phyloP scores from a whole-genome alignment of 2,888 invertebrate species.

The Hyposoter didymator region DNA sequence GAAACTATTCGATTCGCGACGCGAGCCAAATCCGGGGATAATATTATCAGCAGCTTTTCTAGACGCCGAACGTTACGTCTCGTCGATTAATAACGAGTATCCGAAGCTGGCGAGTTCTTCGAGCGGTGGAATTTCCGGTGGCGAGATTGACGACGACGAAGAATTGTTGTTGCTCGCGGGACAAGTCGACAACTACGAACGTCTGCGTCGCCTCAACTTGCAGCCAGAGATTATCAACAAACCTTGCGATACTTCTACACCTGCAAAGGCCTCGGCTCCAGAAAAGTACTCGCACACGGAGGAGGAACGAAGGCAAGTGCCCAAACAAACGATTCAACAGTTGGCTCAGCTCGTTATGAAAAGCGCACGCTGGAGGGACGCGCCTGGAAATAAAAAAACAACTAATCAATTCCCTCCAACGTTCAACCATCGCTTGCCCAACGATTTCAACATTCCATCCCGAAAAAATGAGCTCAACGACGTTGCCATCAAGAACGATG shows the following conservation, averaged over 20 bases:
- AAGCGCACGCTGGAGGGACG: slow-evolving; percentile 81
- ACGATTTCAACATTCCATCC: slow-evolving; percentile 36
- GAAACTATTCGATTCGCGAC: slow-evolving; percentile 60
- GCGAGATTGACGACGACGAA: slow-evolving; percentile 52
- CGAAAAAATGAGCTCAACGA: slow-evolving; percentile 26
- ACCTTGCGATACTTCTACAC: slow-evolving; percentile 80
- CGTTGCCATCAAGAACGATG: background rate
- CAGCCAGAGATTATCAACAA: slow-evolving; percentile 61
- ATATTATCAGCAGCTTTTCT: slow-evolving; percentile 79
- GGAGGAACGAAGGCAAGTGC: slow-evolving; percentile 54
- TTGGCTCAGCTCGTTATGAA: slow-evolving; percentile 82
- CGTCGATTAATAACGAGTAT: slow-evolving; percentile 53
- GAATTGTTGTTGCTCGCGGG: slow-evolving; percentile 73
- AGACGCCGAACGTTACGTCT: slow-evolving; percentile 77
- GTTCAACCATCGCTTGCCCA: background rate
- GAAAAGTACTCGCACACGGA: slow-evolving; percentile 14
- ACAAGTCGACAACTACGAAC: slow-evolving; percentile 79
- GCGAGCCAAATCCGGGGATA: slow-evolving; percentile 73
- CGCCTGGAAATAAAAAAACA: slow-evolving; percentile 40
- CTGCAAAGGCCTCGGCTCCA: slow-evolving; percentile 74
- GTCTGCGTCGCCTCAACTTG: slow-evolving; percentile 74
- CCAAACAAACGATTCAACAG: slow-evolving; percentile 81
- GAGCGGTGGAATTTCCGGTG: slow-evolving; percentile 26
- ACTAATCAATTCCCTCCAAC: slow-evolving; percentile 52
- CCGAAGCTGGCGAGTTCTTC: slow-evolving; percentile 61